Evolutionary conservation across 1,140 invertebrate species (phyloP).

Genomic region (Cydia pomonella): DNA sequence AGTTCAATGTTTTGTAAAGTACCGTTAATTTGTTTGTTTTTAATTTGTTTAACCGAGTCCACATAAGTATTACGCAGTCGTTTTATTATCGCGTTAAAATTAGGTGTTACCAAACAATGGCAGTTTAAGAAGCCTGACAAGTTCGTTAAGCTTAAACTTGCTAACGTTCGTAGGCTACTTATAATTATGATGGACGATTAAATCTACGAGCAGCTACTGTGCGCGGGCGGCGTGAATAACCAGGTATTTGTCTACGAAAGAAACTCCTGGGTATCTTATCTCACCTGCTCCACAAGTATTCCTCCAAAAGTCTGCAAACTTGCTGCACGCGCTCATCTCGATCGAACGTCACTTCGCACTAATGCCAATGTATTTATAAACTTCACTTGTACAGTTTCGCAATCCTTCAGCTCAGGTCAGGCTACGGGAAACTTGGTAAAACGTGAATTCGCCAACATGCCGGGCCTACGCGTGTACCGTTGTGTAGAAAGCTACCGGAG

Average conservation of each 20-base stretch:
- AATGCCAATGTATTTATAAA: slow-evolving; percentile 77
- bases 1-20: slow-evolving; percentile 9
- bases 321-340: slow-evolving; percentile 76
- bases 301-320: slow-evolving; percentile 76
- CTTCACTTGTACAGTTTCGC: slow-evolving; percentile 78
- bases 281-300: slow-evolving; percentile 77
- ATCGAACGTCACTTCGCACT: slow-evolving; percentile 64
- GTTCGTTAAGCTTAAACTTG: neutral
- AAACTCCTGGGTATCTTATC: slow-evolving; percentile 36
- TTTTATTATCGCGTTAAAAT: neutral
- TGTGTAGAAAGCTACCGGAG: slow-evolving; percentile 43
- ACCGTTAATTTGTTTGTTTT: neutral
- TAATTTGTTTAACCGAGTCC: neutral
- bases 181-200: neutral
- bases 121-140: slow-evolving; percentile 15
- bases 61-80: slow-evolving; percentile 6
- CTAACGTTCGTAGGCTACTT: neutral
- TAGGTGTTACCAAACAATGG: slow-evolving; percentile 9
- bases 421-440: slow-evolving; percentile 50
- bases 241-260: slow-evolving; percentile 38
- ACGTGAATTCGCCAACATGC: slow-evolving; percentile 66
- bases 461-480: slow-evolving; percentile 63
- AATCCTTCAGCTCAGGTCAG: slow-evolving; percentile 65
- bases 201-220: neutral
- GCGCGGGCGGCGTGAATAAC: slow-evolving; percentile 1